Conservation (phyloP, 1,140 invertebrate genomes). For the Ceratitis capitata region DNA sequence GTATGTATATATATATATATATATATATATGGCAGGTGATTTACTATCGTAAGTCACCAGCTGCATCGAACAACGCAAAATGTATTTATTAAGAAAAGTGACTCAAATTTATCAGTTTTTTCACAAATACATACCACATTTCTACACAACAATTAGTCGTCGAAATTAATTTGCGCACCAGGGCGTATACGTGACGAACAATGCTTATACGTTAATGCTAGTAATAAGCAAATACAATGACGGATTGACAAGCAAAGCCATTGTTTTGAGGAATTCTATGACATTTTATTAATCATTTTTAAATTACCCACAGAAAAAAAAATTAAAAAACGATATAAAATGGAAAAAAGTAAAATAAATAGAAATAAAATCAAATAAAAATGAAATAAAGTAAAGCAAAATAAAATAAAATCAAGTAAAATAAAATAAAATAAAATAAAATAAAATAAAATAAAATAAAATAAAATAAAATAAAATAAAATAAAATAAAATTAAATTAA, state of each 20-base stretch:
- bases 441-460: too few species aligned
- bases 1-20: neutral
- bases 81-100: neutral
- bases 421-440: too few species aligned
- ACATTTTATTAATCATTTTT: neutral
- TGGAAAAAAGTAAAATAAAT: too few species aligned
- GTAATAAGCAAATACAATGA: neutral
- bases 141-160: neutral
- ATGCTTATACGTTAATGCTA: neutral
- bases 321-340: too few species aligned
- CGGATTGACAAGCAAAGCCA: neutral
- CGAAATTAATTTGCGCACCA: neutral
- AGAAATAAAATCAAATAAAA: too few species aligned
- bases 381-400: too few species aligned
- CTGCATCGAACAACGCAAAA: neutral
- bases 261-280: neutral
- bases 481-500: too few species aligned
- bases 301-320: too few species aligned
- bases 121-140: neutral
- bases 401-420: too few species aligned
- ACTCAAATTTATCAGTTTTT: neutral
- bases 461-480: too few species aligned
- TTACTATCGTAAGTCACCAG: neutral
- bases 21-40: neutral
- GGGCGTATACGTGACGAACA: conserved; percentile 17